Percentiles rank a stretch among this genome's conserved stretches.
These are phyloP conservation scores for Rhinella marina DNA, from an alignment of 2,797 vertebrate genomes.

Conservation along the genomic window DNA sequence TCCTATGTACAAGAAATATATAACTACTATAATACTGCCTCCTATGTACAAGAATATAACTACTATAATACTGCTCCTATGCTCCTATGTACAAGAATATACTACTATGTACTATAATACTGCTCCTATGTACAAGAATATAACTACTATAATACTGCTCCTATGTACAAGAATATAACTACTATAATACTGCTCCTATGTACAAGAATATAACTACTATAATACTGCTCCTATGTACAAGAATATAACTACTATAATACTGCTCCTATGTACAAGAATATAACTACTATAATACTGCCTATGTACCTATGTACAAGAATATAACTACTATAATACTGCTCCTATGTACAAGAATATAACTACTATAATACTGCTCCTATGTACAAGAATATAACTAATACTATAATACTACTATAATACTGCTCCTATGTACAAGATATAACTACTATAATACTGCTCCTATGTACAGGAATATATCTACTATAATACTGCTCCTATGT, in stretches of 20 bases:
- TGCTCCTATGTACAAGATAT: neutral
- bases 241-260: neutral
- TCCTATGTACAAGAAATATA: neutral
- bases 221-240: neutral
- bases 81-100: neutral
- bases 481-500: neutral
- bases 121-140: too few species aligned
- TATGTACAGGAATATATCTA: neutral
- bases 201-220: conserved; percentile 3
- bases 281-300: neutral
- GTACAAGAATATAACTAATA: neutral
- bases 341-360: neutral
- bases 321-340: neutral
- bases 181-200: neutral
- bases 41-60: neutral
- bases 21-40: conserved; percentile 2
- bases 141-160: too few species aligned
- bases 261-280: neutral
- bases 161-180: too few species aligned
- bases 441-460: neutral
- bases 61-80: neutral
- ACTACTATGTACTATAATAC: neutral
- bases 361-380: neutral
- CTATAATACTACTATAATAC: neutral
- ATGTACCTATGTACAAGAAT: neutral